Evolutionary conservation across 2,797 vertebrate genomes (phyloP).

Genomic region (Anabacerthia variegaticeps): DNA sequence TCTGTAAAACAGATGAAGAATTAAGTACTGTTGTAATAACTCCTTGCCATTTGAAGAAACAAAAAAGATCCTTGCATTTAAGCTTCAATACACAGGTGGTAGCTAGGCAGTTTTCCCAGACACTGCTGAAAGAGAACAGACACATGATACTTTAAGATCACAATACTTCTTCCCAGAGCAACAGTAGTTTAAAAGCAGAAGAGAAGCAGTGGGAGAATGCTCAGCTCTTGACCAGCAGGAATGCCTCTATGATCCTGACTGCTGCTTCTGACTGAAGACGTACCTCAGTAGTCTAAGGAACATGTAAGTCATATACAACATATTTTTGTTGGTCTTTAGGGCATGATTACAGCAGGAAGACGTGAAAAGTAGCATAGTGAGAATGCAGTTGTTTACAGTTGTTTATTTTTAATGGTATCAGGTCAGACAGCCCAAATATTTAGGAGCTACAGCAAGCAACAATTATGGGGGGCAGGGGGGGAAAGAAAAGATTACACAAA

Average conservation of each 20-base stretch:
- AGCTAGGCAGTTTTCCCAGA: not conserved
- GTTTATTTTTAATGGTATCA: not conserved
- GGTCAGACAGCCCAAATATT: not conserved
- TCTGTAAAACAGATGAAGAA: conserved; percentile 66
- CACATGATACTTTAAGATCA: not conserved
- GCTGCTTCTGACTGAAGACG: not conserved
- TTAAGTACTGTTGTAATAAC: not conserved
- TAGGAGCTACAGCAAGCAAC: not conserved
- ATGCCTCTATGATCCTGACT: not conserved
- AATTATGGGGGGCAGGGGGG: fast-evolving
- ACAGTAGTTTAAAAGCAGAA: not conserved
- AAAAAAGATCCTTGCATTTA: not conserved
- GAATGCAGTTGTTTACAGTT: not conserved
- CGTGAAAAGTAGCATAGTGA: not conserved
- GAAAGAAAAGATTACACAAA: not conserved
- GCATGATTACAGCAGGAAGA: not conserved
- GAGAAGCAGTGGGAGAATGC: not conserved
- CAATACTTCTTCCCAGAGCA: not conserved
- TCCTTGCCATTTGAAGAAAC: not conserved
- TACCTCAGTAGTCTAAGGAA: not conserved
- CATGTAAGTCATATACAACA: not conserved
- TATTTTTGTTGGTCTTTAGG: not conserved
- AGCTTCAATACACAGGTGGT: not conserved
- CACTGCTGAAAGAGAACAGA: not conserved
- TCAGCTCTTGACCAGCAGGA: not conserved